phyloP scores from a whole-genome alignment of 2,888 invertebrate genomes.

The Theretra japonica region DNA sequence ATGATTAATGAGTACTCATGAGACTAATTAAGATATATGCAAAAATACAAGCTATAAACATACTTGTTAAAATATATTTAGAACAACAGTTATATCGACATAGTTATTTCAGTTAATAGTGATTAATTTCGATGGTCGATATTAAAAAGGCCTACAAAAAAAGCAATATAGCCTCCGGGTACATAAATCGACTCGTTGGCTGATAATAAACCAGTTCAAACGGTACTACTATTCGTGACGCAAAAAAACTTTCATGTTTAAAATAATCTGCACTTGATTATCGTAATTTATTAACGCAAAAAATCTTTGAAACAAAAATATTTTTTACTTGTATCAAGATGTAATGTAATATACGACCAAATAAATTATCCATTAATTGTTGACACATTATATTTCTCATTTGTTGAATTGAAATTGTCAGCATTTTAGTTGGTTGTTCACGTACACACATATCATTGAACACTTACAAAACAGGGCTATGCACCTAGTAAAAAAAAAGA shows the following conservation, averaged over 20 bases:
- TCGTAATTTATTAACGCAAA: too few species aligned
- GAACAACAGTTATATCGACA: not conserved
- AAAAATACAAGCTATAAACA: not conserved
- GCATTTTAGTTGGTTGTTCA: not conserved
- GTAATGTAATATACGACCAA: too few species aligned
- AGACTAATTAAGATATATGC: not conserved
- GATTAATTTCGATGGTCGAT: not conserved
- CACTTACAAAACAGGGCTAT: slow-evolving; percentile 21
- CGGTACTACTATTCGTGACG: not conserved
- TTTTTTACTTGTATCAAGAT: too few species aligned
- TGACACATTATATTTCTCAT: too few species aligned
- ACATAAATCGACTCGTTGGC: not conserved
- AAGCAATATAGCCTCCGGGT: not conserved
- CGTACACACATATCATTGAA: slow-evolving; percentile 4
- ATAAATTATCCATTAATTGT: too few species aligned
- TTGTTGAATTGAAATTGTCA: not conserved
- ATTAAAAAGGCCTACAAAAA: not conserved
- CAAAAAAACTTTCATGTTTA: not conserved
- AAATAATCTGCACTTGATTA: not conserved
- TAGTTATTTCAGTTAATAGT: too few species aligned
- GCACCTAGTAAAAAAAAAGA: not conserved
- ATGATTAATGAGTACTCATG: not conserved
- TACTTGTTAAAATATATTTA: not conserved
- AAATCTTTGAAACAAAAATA: too few species aligned
- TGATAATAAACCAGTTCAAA: not conserved